These are phyloP conservation scores for Atrina japonica DNA, from an alignment of 2,888 invertebrate species.

Conservation along the genomic window DNA sequence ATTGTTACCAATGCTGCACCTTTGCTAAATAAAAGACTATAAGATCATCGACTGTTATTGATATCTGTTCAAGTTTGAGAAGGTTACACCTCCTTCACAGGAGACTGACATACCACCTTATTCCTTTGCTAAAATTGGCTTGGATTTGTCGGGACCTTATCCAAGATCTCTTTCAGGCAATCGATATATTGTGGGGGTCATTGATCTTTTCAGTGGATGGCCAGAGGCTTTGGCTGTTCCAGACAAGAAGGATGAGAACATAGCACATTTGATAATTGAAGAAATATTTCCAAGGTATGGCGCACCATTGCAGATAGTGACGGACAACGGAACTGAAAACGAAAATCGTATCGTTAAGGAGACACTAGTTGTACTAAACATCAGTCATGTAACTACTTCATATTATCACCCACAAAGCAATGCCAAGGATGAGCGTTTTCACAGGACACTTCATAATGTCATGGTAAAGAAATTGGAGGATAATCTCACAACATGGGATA, in stretches of 20 bases:
- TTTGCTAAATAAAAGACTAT: too few relatives aligned
- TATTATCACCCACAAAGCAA: constrained; percentile 41
- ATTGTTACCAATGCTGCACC: too few relatives aligned
- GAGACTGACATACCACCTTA: too few relatives aligned
- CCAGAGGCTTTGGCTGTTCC: constrained; percentile 37
- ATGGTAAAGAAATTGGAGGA: constrained; percentile 6
- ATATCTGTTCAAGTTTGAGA: too few relatives aligned
- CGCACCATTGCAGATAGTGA: constrained; percentile 9
- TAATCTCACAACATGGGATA: too few relatives aligned
- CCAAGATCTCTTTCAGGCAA: constrained; percentile 33
- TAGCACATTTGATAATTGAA: constrained; percentile 14
- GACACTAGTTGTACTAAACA: constrained; percentile 28
- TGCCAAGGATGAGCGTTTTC: constrained; percentile 24
- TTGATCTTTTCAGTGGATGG: constrained; percentile 33
- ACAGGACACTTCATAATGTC: too few relatives aligned
- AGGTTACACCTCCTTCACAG: too few relatives aligned
- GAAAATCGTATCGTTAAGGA: constrained; percentile 14
- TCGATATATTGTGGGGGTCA: constrained; percentile 39
- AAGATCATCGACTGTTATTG: too few relatives aligned
- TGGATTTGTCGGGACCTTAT: too few relatives aligned
- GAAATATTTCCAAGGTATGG: constrained; percentile 28
- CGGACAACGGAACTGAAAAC: constrained; percentile 23
- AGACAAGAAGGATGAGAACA: constrained; percentile 27
- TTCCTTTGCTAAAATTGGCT: too few relatives aligned
- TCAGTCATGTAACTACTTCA: constrained; percentile 41